phyloP scores from a whole-genome alignment of 2,888 invertebrate species.

The Pandemis corylana region DNA sequence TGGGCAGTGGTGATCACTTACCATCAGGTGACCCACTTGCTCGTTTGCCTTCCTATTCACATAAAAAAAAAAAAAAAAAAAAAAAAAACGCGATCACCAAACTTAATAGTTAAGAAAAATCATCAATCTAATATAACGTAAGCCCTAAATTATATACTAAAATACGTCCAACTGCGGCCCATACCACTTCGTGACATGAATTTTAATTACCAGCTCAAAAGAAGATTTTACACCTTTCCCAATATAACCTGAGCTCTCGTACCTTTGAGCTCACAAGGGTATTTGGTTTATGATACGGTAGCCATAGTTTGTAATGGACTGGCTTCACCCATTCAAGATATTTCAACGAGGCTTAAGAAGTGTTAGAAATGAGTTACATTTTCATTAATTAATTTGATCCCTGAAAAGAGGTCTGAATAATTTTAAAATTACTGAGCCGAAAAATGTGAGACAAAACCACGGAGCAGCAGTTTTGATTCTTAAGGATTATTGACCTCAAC shows the following conservation, averaged over 20 bases:
- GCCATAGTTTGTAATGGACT: conserved; percentile 8
- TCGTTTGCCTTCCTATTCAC: no score
- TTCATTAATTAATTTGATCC: conserved; percentile 1
- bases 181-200: conserved; percentile 22
- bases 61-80: no score
- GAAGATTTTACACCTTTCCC: conserved; percentile 26
- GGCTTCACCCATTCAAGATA: conserved; percentile 9
- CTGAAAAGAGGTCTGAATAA: background rate
- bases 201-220: conserved; percentile 28
- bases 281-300: background rate
- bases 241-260: background rate
- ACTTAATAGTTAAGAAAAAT: background rate
- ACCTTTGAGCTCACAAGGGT: background rate
- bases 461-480: no score
- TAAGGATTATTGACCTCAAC: no score
- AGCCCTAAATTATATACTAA: conserved; percentile 13
- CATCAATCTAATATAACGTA: background rate
- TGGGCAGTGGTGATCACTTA: no score
- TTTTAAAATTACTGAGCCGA: no score
- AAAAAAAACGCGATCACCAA: background rate
- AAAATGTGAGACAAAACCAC: no score
- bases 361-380: background rate
- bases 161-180: background rate
- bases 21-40: no score
- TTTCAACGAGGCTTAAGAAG: conserved; percentile 12